Evolutionary conservation across 2,888 invertebrate species (phyloP).

Genomic region (Drosophila yooni): DNA sequence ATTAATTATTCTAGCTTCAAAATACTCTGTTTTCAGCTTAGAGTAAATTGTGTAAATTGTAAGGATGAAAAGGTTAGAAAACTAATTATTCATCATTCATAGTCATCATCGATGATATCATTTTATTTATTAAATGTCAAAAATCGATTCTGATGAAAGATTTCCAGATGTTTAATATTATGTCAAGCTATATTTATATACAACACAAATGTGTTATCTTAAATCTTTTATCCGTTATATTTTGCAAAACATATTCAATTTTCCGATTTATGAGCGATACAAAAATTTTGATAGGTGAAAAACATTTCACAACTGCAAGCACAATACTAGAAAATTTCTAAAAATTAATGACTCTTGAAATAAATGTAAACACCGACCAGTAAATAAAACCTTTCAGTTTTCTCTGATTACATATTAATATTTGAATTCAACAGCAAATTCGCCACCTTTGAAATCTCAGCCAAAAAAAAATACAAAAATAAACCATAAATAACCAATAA

Average conservation of each 20-base stretch:
- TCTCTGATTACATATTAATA: not conserved
- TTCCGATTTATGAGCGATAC: not conserved
- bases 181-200: not conserved
- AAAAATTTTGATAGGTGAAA: not conserved
- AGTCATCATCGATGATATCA: not conserved
- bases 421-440: conserved; percentile 2
- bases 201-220: no score
- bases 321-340: not conserved
- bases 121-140: not conserved
- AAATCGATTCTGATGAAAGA: not conserved
- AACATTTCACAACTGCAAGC: not conserved
- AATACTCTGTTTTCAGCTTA: not conserved
- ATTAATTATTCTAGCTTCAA: not conserved
- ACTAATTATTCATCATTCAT: not conserved
- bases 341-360: not conserved
- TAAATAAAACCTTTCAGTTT: not conserved
- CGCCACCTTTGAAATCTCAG: conserved; percentile 33
- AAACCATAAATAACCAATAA: conserved; percentile 50
- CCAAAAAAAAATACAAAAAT: conserved; percentile 33
- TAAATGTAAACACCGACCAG: not conserved
- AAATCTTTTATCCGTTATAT: no score
- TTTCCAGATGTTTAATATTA: not conserved
- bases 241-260: not conserved
- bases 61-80: not conserved
- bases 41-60: no score